Evolutionary conservation across 2,113 vertebrate species (phyloP).

Genomic region (Pungitius pungitius): DNA sequence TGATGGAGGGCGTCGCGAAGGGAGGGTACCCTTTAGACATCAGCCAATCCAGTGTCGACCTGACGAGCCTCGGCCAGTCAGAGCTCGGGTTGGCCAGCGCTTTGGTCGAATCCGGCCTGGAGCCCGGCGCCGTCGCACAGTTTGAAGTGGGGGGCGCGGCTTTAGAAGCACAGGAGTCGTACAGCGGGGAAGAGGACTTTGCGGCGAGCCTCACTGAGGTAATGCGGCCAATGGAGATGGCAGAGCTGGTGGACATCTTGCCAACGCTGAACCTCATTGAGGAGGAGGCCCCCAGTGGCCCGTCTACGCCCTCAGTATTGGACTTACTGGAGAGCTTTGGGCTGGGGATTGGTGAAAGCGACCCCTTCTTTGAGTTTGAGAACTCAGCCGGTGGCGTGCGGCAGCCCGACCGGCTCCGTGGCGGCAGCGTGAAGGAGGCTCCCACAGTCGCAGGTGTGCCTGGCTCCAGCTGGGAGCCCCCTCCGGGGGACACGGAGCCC

Average conservation of each 20-base stretch:
- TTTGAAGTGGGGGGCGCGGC: conserved; percentile 42
- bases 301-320: conserved; percentile 55
- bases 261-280: conserved; percentile 70
- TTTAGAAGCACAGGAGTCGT: conserved; percentile 41
- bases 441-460: neutral
- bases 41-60: conserved; percentile 45
- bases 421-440: conserved; percentile 2
- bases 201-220: conserved; percentile 64
- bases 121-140: conserved; percentile 47
- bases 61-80: conserved; percentile 42
- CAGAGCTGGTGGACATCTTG: conserved; percentile 72
- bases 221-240: conserved; percentile 71
- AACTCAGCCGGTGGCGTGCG: conserved; percentile 14
- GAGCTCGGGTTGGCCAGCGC: conserved; percentile 47
- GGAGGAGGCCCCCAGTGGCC: conserved; percentile 54
- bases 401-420: neutral
- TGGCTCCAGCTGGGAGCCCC: neutral
- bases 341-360: conserved; percentile 55
- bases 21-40: conserved; percentile 75
- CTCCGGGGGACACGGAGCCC: conserved; percentile 6
- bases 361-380: conserved; percentile 44
- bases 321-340: conserved; percentile 71
- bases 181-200: conserved; percentile 24
- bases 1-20: conserved; percentile 66
- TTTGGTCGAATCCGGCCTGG: conserved; percentile 52